phyloP scores from a whole-genome alignment of 2,797 vertebrate species.

The Numenius phaeopus region DNA sequence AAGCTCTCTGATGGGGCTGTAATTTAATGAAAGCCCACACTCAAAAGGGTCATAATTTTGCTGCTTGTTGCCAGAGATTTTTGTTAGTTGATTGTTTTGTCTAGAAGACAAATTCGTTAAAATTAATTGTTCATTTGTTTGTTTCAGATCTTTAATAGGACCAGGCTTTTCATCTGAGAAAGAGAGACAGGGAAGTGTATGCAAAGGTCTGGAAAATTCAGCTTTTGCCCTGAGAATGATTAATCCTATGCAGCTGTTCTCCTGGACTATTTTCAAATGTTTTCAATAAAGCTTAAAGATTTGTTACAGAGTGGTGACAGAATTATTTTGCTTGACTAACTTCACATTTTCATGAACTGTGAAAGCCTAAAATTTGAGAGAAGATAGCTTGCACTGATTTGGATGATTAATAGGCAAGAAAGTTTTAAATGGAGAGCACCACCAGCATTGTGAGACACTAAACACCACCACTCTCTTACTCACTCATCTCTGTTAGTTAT shows the following conservation, averaged over 20 bases:
- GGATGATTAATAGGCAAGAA: slow-evolving; percentile 11
- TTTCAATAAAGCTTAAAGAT: slow-evolving; percentile 56
- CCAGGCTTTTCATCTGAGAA: neutral
- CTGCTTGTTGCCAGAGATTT: neutral
- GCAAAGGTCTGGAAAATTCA: slow-evolving; percentile 16
- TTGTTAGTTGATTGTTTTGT: neutral
- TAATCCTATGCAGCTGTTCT: slow-evolving; percentile 60
- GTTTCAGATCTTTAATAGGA: neutral
- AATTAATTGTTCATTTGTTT: neutral
- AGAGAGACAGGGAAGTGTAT: neutral
- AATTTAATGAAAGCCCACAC: neutral
- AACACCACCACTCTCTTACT: neutral
- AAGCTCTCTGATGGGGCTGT: neutral
- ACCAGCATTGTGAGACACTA: neutral
- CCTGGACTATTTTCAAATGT: slow-evolving; percentile 45
- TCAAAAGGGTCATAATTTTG: neutral
- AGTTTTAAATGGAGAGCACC: neutral
- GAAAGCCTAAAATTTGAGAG: slow-evolving; percentile 24
- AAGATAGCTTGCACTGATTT: slow-evolving; percentile 10
- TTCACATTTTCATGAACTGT: slow-evolving; percentile 40
- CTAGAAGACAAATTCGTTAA: neutral
- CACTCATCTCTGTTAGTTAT: neutral
- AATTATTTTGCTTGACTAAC: slow-evolving; percentile 36
- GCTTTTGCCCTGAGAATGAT: slow-evolving; percentile 7
- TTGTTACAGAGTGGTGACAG: slow-evolving; percentile 26